Base-by-base conservation (phyloP, 2,797 vertebrate genomes). In the Enteromius afrohamiltoni region DNA sequence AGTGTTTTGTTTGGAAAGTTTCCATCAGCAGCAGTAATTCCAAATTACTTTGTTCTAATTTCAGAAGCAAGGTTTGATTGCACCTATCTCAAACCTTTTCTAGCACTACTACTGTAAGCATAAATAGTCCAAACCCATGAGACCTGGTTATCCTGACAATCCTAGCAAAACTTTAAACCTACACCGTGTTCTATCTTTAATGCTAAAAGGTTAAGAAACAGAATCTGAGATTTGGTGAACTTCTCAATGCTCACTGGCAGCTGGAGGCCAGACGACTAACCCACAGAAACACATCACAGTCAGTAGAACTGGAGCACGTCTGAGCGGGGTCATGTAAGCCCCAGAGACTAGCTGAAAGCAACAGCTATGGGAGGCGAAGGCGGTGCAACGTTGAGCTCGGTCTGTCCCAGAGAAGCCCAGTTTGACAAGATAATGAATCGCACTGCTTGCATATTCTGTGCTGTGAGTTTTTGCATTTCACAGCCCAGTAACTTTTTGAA, bases 371-470 rank as follows among this genome's bases (percentile, higher is more conserved):
- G 53, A 79, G 64, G 79, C 69, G 26, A 81, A 79, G 45, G 47
- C 73, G 42, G 37, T 68, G 45, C 79, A 80, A 81, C 7, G 76
- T 87, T 84, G 88, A 82, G 82, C 86, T 23, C 76, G 90, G 87
- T 85, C 90, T 83, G 88, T 88, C 92, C 89, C 82, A 86, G 86
- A 88, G 91, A 92, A 91, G 89, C 67, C 74, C 77, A 75, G 70
- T 94, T 93, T 93, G 93, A 93, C 93, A 95, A 92, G 93, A 93
- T 94, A 94, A 94, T 93, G 91, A 93, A 95, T 93, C 89, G 88
- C 92, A 84, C 91, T 91, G 91, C 92, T 91, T 90, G 91, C 90
- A 88, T 86, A 87, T 86, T 87, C 86, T n/a, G 84, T 71, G 69
- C 87, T 92, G 91, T 92, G 92, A 91, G 93, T 91, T 93, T 93